Evolutionary conservation across 2,888 invertebrate genomes (phyloP).

Genomic region (Stomorhina lunata): DNA sequence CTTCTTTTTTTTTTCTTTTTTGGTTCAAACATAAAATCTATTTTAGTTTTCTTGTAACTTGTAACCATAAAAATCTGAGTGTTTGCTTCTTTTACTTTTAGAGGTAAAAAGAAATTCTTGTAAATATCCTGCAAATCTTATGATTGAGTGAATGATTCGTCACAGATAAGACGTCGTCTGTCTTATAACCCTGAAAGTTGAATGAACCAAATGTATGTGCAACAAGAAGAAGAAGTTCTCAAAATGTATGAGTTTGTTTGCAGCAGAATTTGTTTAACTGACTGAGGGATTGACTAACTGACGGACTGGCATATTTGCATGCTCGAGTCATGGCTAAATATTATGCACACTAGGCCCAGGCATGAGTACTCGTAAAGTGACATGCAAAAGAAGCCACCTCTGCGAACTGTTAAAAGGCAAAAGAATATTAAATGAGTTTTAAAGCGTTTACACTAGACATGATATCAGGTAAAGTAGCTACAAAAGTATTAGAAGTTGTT

Average conservation of each 20-base stretch:
- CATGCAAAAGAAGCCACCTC: slow-evolving; percentile 35
- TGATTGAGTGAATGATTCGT: slow-evolving; percentile 57
- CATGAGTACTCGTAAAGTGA: slow-evolving; percentile 26
- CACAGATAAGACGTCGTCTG: slow-evolving; percentile 62
- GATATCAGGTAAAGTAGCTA: not conserved
- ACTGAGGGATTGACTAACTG: not conserved
- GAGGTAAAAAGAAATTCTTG: slow-evolving; percentile 39
- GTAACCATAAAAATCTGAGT: slow-evolving; percentile 10
- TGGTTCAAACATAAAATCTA: slow-evolving; percentile 6
- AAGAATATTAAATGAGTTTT: slow-evolving; percentile 38
- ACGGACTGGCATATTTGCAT: slow-evolving; percentile 43
- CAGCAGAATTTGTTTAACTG: not conserved
- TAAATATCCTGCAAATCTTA: slow-evolving; percentile 51
- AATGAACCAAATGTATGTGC: slow-evolving; percentile 55
- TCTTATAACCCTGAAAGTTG: slow-evolving; percentile 65
- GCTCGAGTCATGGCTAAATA: slow-evolving; percentile 27
- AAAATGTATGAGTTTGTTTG: not conserved
- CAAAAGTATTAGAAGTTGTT: not conserved
- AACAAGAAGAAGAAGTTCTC: slow-evolving; percentile 54
- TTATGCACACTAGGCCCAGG: slow-evolving; percentile 38
- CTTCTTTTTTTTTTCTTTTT: not conserved
- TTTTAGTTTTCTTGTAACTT: slow-evolving; percentile 9
- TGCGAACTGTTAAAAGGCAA: slow-evolving; percentile 20
- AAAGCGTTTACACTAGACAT: slow-evolving; percentile 24
- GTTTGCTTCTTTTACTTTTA: not conserved